These are phyloP conservation scores for Agrilus planipennis DNA, from an alignment of 1,140 invertebrate species.

Conservation along the genomic window DNA sequence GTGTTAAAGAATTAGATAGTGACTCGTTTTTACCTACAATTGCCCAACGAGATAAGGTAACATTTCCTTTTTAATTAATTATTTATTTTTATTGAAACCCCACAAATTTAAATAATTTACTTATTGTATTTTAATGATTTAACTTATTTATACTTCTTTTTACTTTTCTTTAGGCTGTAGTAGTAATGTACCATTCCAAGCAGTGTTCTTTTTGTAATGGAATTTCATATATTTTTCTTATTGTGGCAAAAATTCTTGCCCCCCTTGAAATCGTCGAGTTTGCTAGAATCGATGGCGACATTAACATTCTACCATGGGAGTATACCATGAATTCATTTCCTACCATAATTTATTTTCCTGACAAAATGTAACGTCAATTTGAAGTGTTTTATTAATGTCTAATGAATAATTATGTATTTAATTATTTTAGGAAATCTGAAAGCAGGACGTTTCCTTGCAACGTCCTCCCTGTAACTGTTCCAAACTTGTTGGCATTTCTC, in stretches of 20 bases:
- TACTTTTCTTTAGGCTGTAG: slow-evolving; percentile 46
- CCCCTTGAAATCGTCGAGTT: slow-evolving; percentile 45
- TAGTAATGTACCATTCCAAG: slow-evolving; percentile 56
- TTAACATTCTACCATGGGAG: slow-evolving; percentile 71
- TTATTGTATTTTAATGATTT: slow-evolving; percentile 15
- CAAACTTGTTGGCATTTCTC: slow-evolving; percentile 61
- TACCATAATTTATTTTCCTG: slow-evolving; percentile 60
- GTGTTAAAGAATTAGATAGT: slow-evolving; percentile 45
- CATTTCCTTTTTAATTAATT: no score
- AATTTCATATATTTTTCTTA: slow-evolving; percentile 49
- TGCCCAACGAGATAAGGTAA: slow-evolving; percentile 27
- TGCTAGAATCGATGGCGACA: slow-evolving; percentile 62
- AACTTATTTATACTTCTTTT: slow-evolving; percentile 10
- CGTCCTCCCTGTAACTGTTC: slow-evolving; percentile 47
- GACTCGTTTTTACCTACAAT: slow-evolving; percentile 38
- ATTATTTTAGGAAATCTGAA: slow-evolving; percentile 53
- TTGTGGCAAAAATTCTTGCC: slow-evolving; percentile 49
- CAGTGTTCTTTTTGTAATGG: slow-evolving; percentile 64
- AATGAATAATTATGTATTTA: slow-evolving; percentile 1
- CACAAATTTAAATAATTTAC: slow-evolving; percentile 5
- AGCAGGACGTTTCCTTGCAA: slow-evolving; percentile 55
- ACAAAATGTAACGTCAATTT: slow-evolving; percentile 38
- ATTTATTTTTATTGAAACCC: no score
- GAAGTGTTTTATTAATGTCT: not conserved
- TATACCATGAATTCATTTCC: slow-evolving; percentile 64